Evolutionary conservation across 2,888 invertebrate genomes (phyloP).

Genomic region (Ctenicera cuprea): DNA sequence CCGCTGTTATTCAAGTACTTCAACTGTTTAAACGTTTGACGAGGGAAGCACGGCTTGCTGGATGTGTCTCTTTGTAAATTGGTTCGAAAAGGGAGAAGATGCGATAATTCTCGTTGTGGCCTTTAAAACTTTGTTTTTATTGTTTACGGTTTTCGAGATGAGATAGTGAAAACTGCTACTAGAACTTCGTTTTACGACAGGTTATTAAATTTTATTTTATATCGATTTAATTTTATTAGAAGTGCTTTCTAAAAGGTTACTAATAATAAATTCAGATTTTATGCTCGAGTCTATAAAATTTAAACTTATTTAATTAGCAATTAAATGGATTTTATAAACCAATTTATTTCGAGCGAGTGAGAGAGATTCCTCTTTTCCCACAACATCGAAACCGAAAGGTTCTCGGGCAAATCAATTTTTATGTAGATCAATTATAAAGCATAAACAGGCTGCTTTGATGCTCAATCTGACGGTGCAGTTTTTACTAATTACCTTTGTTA

Average conservation of each 20-base stretch:
- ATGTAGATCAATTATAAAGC: constrained; percentile 33
- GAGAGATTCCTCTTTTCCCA: constrained; percentile 36
- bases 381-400: constrained; percentile 26
- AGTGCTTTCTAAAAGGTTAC: constrained; percentile 37
- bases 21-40: constrained; percentile 40
- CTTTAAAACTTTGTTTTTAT: constrained; percentile 6
- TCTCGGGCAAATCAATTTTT: constrained; percentile 38
- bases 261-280: constrained; percentile 35
- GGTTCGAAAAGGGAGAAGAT: constrained; percentile 5
- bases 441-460: constrained; percentile 44
- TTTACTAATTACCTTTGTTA: constrained; percentile 59
- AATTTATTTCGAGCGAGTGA: constrained; percentile 36
- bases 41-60: constrained; percentile 8
- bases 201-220: constrained; percentile 44
- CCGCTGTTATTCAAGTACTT: constrained; percentile 44
- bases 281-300: constrained; percentile 34
- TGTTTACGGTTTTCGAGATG: constrained; percentile 2
- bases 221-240: constrained; percentile 30
- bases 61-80: constrained; percentile 31
- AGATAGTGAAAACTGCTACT: constrained; percentile 18
- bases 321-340: constrained; percentile 47
- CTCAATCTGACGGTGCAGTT: constrained; percentile 53
- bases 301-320: constrained; percentile 48
- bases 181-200: constrained; percentile 33
- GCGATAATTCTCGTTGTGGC: background rate